Conservation (phyloP, 1,140 invertebrate genomes). For the Hypothenemus hampei region DNA sequence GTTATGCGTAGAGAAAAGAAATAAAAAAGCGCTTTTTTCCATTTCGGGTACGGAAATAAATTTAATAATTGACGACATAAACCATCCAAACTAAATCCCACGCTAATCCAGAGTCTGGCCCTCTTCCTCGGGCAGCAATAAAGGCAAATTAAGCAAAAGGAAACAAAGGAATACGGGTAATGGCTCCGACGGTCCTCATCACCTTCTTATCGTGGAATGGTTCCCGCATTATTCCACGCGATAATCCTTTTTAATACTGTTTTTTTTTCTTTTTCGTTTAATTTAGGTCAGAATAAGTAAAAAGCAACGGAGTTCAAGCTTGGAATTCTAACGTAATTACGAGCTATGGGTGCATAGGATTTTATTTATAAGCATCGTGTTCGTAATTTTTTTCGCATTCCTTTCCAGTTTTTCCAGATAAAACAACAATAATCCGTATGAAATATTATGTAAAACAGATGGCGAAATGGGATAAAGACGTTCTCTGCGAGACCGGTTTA, state of each 20-base stretch:
- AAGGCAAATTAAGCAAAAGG: slow-evolving; percentile 17
- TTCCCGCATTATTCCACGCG: slow-evolving; percentile 12
- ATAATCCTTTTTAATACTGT: slow-evolving; percentile 25
- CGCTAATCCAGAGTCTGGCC: slow-evolving; percentile 4
- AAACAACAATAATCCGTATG: no score
- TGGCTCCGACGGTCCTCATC: slow-evolving; percentile 9
- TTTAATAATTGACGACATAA: no score
- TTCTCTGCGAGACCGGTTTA: no score
- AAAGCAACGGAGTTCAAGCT: slow-evolving; percentile 4
- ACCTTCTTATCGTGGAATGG: slow-evolving; percentile 19
- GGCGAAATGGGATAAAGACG: no score
- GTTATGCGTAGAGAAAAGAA: no score
- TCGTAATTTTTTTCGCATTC: neutral
- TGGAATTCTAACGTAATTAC: slow-evolving; percentile 9
- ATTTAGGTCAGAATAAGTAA: slow-evolving; percentile 18
- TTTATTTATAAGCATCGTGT: no score
- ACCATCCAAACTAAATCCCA: no score
- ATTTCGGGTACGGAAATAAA: no score
- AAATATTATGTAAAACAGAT: no score
- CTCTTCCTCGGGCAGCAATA: slow-evolving; percentile 5
- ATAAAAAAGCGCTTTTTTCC: no score
- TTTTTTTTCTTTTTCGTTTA: slow-evolving; percentile 19
- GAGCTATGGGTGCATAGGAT: no score
- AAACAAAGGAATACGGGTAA: slow-evolving; percentile 25
- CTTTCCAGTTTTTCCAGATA: no score